Conservation (phyloP, 2,797 vertebrate species). For the Sternotherus odoratus region DNA sequence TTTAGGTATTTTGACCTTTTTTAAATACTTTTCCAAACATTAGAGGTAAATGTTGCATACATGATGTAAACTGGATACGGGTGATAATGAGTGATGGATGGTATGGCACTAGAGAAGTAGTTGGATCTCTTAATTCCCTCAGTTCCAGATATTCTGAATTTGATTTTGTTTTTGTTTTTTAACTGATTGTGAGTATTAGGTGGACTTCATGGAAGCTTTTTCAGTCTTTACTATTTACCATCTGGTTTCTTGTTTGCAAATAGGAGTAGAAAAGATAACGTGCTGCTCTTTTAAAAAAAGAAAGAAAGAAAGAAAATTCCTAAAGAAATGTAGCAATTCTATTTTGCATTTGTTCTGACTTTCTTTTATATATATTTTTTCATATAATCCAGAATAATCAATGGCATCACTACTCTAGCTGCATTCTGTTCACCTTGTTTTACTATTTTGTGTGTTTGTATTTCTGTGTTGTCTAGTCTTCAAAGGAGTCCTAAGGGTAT, state of each 20-base stretch:
- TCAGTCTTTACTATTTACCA: not conserved
- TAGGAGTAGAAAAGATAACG: not conserved
- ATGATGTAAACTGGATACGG: not conserved
- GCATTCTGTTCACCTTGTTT: conserved; percentile 13
- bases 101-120: not conserved
- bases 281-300: not conserved
- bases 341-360: too few relatives aligned
- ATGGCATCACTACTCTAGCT: not conserved
- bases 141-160: not conserved
- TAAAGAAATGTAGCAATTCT: not conserved
- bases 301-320: rapidly evolving
- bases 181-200: not conserved
- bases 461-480: not conserved
- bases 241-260: not conserved
- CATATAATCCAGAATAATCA: not conserved
- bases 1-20: not conserved
- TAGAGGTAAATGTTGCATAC: not conserved
- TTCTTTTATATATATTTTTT: not conserved
- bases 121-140: not conserved
- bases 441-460: not conserved
- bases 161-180: not conserved
- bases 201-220: not conserved
- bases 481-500: not conserved
- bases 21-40: not conserved
- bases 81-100: not conserved